phyloP scores from a whole-genome alignment of 2,797 vertebrate species.

The Chelon auratus region DNA sequence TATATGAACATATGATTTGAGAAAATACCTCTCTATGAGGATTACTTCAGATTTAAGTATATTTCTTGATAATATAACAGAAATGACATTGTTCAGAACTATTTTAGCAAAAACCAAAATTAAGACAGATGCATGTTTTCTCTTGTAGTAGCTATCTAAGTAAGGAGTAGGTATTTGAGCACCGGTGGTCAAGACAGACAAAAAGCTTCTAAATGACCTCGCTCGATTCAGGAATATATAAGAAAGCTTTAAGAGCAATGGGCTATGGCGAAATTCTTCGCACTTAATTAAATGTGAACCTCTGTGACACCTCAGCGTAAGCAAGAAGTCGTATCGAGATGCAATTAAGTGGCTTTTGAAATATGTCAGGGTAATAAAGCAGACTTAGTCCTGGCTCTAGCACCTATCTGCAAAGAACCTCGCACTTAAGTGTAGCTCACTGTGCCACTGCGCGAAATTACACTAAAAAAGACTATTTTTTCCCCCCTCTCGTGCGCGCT shows the following conservation, averaged over 20 bases:
- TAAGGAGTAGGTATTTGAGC: neutral
- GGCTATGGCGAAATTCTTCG: neutral
- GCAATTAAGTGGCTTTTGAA: conserved; percentile 60
- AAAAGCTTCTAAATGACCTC: neutral
- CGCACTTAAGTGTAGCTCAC: conserved; percentile 74
- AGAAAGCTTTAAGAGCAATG: neutral
- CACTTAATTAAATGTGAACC: conserved; percentile 13
- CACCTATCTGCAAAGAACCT: conserved; percentile 77
- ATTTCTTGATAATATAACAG: neutral
- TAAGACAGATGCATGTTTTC: no score
- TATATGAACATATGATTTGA: neutral
- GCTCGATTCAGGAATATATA: neutral
- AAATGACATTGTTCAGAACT: no score
- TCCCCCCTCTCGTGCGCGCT: conserved; percentile 79
- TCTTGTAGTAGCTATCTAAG: no score
- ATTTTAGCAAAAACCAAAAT: no score
- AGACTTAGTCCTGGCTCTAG: conserved; percentile 46
- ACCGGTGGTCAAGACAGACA: neutral
- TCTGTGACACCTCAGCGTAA: conserved; percentile 58
- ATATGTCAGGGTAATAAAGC: conserved; percentile 53
- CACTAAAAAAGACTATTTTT: conserved; percentile 70
- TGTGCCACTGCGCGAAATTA: conserved; percentile 78
- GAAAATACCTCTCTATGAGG: neutral
- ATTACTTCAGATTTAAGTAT: neutral
- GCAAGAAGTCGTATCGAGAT: conserved; percentile 40